phyloP scores from a whole-genome alignment of 2,113 vertebrate species.

The Saimiri boliviensis region DNA sequence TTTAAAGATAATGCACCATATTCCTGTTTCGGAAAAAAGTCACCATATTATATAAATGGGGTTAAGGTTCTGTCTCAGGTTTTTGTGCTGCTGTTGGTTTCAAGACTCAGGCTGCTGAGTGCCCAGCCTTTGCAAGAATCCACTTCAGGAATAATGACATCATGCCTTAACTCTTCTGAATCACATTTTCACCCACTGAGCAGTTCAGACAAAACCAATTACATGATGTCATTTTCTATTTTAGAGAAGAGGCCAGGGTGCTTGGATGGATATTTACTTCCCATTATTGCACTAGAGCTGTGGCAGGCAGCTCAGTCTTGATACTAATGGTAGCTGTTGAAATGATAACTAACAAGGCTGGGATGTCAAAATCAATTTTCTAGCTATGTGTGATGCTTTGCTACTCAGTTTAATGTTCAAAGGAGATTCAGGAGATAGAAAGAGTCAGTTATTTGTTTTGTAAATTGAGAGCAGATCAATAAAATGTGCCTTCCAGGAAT shows the following conservation, averaged over 20 bases:
- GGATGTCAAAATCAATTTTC: constrained; percentile 54
- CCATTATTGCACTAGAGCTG: constrained; percentile 58
- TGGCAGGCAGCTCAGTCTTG: constrained; percentile 33
- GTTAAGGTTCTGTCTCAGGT: background rate
- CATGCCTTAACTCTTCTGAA: constrained; percentile 37
- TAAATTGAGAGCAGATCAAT: constrained; percentile 54
- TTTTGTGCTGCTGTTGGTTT: background rate
- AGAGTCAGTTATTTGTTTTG: constrained; percentile 52
- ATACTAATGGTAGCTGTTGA: constrained; percentile 61
- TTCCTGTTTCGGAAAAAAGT: constrained; percentile 22
- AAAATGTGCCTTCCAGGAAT: constrained; percentile 53
- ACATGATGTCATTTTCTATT: constrained; percentile 70
- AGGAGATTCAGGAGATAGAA: constrained; percentile 10
- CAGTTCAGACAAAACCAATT: constrained; percentile 71
- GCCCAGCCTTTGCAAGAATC: constrained; percentile 36
- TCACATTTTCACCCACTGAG: constrained; percentile 23
- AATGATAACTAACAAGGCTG: constrained; percentile 33
- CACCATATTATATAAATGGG: background rate
- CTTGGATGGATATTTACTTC: constrained; percentile 29
- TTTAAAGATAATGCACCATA: background rate
- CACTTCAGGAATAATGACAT: constrained; percentile 53
- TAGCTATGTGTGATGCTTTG: background rate
- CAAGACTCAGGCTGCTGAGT: background rate
- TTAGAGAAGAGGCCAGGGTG: constrained; percentile 23
- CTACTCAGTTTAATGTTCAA: background rate